Evolutionary conservation across 2,888 invertebrate species (phyloP).

Genomic region (Ormyrus thymus): DNA sequence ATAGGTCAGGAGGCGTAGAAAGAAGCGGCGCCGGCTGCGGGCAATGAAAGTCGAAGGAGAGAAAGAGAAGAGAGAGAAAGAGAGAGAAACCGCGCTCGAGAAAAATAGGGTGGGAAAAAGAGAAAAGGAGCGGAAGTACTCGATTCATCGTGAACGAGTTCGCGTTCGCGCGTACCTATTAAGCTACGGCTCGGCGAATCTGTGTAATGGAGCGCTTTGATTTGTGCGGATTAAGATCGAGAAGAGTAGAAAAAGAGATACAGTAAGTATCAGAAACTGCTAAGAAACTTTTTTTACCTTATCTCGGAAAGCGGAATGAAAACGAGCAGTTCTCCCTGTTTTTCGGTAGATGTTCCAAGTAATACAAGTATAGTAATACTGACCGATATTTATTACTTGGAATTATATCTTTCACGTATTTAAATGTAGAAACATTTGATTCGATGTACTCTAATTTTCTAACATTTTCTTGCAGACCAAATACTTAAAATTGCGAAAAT

Average conservation of each 20-base stretch:
- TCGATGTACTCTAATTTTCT: no score
- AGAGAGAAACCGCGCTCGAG: background rate
- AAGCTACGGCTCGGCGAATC: constrained; percentile 16
- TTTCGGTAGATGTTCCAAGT: no score
- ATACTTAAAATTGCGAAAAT: no score
- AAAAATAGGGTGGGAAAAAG: background rate
- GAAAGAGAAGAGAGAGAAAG: constrained; percentile 12
- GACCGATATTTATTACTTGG: no score
- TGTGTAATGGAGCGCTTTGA: constrained; percentile 47
- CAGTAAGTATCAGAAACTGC: constrained; percentile 15
- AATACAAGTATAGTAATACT: no score
- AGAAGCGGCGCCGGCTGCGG: constrained; percentile 1
- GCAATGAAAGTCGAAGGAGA: constrained; percentile 41
- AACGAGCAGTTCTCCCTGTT: no score
- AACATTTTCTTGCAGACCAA: no score
- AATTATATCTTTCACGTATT: no score
- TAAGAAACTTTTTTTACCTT: no score
- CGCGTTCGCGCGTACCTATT: constrained; percentile 1
- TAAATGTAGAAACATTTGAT: no score
- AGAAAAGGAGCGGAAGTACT: constrained; percentile 1
- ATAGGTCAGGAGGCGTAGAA: constrained; percentile 48
- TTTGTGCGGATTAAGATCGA: constrained; percentile 38
- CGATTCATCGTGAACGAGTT: constrained; percentile 24
- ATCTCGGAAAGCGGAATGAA: no score
- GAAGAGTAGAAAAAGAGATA: background rate